A percentile compares a stretch with the other conserved stretches of the same genome.
These are phyloP conservation scores for Athrips mouffetella DNA, from an alignment of 2,888 invertebrate genomes.

Conservation along the genomic window DNA sequence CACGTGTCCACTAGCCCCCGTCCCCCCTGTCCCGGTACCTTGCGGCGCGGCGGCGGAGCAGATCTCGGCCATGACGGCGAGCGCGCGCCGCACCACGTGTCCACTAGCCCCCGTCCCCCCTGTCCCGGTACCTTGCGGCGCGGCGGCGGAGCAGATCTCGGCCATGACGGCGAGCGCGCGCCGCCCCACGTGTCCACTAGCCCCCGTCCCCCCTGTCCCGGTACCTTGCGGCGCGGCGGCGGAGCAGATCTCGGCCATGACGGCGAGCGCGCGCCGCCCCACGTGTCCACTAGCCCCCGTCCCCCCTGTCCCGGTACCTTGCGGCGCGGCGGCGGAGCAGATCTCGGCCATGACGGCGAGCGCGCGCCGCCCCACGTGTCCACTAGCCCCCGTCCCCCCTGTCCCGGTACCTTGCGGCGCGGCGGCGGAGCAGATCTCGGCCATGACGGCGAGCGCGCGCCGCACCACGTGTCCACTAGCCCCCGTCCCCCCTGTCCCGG, in stretches of 20 bases:
- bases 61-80: no score
- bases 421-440: slow-evolving; percentile 81
- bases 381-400: slow-evolving; percentile 87
- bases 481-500: slow-evolving; percentile 82
- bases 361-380: slow-evolving; percentile 93
- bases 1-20: no score
- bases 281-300: slow-evolving; percentile 87
- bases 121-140: neutral
- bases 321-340: slow-evolving; percentile 44
- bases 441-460: slow-evolving; percentile 93
- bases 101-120: no score
- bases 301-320: slow-evolving; percentile 78
- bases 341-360: slow-evolving; percentile 95
- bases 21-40: no score
- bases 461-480: slow-evolving; percentile 92
- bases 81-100: no score
- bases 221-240: slow-evolving; percentile 19
- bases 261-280: slow-evolving; percentile 94
- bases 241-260: slow-evolving; percentile 88
- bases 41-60: no score
- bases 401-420: slow-evolving; percentile 14
- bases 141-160: slow-evolving; percentile 79
- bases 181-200: slow-evolving; percentile 91
- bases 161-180: slow-evolving; percentile 95
- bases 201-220: slow-evolving; percentile 82